Evolutionary conservation across 2,113 vertebrate genomes (phyloP).

Genomic region (Isichthys henryi): DNA sequence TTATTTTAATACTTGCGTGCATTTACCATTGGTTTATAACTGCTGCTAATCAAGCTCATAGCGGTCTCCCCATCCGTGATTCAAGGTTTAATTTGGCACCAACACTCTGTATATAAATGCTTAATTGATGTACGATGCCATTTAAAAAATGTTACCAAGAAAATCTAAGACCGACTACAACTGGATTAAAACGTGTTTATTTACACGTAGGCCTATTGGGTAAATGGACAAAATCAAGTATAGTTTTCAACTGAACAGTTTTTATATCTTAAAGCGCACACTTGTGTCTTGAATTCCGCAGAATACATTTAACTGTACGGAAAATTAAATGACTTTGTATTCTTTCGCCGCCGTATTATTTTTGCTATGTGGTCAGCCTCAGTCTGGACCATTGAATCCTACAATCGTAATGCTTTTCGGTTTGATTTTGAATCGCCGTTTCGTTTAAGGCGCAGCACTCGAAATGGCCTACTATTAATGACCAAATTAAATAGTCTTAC

Average conservation of each 20-base stretch:
- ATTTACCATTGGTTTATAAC: background rate
- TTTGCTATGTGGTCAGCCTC: background rate
- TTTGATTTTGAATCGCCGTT: background rate
- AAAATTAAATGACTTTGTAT: background rate
- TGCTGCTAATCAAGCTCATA: background rate
- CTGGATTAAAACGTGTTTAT: background rate
- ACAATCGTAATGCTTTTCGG: background rate
- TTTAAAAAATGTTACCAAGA: background rate
- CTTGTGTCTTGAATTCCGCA: background rate
- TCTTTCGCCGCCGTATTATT: background rate
- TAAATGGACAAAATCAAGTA: background rate
- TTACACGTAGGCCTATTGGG: background rate
- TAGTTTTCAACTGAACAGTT: background rate
- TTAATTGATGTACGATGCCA: background rate
- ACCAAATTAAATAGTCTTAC: background rate
- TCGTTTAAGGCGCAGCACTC: background rate
- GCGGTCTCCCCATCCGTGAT: background rate
- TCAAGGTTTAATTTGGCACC: background rate
- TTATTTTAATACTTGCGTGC: background rate
- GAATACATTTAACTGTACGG: background rate
- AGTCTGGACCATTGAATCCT: background rate
- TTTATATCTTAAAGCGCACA: background rate
- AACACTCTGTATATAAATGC: background rate
- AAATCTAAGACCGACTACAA: background rate
- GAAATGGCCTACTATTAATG: background rate